Conservation (phyloP, 2,113 vertebrate species). For the Macaca mulatta region DNA sequence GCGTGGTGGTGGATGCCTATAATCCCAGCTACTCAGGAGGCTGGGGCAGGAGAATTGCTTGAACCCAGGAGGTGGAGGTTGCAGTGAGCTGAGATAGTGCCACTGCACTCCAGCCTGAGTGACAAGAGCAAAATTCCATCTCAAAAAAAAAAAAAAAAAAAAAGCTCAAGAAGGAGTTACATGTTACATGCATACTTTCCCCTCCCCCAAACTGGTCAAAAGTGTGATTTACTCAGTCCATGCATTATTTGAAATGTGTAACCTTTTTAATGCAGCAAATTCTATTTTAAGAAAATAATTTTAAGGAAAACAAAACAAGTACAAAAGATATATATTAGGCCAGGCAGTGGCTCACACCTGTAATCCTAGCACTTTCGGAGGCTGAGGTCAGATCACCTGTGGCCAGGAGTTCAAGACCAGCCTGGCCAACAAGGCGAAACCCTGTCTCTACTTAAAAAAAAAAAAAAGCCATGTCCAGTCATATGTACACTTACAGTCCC, state of each 20-base stretch:
- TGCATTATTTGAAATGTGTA: background rate
- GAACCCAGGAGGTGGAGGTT: too few species aligned
- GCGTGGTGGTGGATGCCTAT: too few species aligned
- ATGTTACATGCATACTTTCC: background rate
- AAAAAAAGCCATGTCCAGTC: background rate
- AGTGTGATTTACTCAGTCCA: background rate
- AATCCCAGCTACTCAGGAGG: too few species aligned
- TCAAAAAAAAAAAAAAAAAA: too few species aligned
- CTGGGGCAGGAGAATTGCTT: too few species aligned
- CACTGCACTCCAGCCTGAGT: too few species aligned
- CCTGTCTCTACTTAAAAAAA: background rate
- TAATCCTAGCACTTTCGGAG: background rate
- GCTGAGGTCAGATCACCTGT: background rate
- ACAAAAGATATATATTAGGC: background rate
- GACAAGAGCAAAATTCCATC: too few species aligned
- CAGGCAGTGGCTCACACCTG: background rate
- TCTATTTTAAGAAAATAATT: constrained; percentile 24
- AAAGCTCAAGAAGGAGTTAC: too few species aligned
- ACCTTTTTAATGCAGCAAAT: background rate
- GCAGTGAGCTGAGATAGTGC: too few species aligned
- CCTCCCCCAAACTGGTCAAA: background rate
- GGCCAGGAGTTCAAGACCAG: background rate
- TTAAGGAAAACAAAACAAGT: background rate
- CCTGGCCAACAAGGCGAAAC: too few species aligned
- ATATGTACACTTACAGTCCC: too few species aligned